Evolutionary conservation across 2,888 invertebrate species (phyloP).

Genomic region (Chrysolina oricalcia): DNA sequence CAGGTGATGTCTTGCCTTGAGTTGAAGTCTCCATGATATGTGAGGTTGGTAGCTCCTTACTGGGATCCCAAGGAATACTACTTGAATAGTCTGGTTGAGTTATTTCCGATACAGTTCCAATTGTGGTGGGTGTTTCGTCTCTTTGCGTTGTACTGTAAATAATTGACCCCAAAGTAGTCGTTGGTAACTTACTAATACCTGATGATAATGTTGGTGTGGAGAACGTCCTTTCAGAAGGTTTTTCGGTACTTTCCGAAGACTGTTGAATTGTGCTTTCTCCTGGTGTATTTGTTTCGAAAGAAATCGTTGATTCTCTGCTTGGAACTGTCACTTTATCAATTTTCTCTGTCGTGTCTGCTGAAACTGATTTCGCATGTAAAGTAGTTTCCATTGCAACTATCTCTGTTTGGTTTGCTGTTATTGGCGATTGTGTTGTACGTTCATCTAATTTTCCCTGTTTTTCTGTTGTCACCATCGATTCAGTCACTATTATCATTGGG

Average conservation of each 20-base stretch:
- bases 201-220: neutral
- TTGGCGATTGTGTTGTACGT: neutral
- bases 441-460: neutral
- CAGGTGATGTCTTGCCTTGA: no score
- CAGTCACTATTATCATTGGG: neutral
- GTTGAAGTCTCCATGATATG: no score
- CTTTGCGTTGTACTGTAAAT: neutral
- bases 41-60: no score
- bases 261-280: neutral
- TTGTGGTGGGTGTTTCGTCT: neutral
- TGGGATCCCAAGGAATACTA: no score
- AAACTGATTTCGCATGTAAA: neutral
- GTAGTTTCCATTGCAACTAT: neutral
- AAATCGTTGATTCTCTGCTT: neutral
- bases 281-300: neutral
- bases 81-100: no score
- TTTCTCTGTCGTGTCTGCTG: neutral
- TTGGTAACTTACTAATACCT: no score
- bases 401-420: neutral
- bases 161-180: no score
- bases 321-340: neutral
- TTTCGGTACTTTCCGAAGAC: constrained; percentile 5
- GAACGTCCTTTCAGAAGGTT: neutral
- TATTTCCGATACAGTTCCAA: no score
- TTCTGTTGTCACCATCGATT: neutral